These are phyloP conservation scores for Astreopora myriophthalma DNA, from an alignment of 64 coral and sea anemone genomes.

Conservation along the genomic window DNA sequence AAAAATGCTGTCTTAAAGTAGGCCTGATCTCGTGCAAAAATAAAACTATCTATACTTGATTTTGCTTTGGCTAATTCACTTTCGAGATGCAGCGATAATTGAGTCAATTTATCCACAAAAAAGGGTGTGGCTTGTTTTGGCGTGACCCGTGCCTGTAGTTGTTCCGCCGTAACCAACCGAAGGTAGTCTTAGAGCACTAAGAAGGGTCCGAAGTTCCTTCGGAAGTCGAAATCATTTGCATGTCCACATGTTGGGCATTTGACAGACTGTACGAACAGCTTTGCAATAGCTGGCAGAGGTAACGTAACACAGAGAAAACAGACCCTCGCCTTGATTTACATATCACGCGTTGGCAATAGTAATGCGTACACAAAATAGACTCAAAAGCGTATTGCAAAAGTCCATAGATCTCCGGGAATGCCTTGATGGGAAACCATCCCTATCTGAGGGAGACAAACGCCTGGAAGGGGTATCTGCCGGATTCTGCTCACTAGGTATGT, in stretches of 20 bases:
- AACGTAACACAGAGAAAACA: no score
- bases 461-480: slow-evolving; percentile 6
- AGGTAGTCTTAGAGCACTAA: no score
- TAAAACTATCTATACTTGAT: neutral
- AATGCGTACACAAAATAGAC: no score
- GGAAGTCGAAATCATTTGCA: no score
- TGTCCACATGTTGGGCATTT: no score
- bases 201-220: no score
- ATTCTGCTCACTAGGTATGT: slow-evolving; percentile 20
- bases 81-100: neutral
- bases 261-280: neutral
- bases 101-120: slow-evolving; percentile 45
- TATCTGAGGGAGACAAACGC: neutral
- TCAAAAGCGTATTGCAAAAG: no score
- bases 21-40: slow-evolving; percentile 46
- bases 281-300: no score
- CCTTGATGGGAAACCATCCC: no score
- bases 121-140: slow-evolving; percentile 49
- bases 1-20: slow-evolving; percentile 52
- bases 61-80: neutral
- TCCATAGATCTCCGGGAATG: no score
- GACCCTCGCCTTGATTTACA: no score
- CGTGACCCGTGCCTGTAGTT: slow-evolving; percentile 16
- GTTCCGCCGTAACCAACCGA: slow-evolving; percentile 39
- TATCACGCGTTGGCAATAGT: no score